Percentiles rank a stretch among this genome's conserved stretches.
phyloP scores from a whole-genome alignment of 2,113 vertebrate genomes.

The Esox niger region DNA sequence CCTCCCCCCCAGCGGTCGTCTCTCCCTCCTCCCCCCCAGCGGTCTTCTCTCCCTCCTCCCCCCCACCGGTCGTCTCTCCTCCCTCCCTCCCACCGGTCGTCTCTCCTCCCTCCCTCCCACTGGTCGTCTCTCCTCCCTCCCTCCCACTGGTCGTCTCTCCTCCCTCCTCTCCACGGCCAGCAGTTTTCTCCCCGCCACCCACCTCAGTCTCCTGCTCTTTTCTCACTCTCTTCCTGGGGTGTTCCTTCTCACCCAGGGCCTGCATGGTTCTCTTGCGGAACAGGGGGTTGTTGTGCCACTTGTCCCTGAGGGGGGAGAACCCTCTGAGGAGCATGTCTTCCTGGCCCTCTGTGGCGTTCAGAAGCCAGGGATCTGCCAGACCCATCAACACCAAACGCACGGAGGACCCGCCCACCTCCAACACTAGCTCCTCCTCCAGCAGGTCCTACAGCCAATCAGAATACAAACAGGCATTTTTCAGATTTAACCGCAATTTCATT shows the following conservation, averaged over 20 bases:
- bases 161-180: not conserved
- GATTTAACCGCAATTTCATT: too few species aligned
- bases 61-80: not conserved
- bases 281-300: conserved; percentile 32
- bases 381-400: conserved; percentile 51
- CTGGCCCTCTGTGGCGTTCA: conserved; percentile 31
- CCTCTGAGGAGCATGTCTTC: not conserved
- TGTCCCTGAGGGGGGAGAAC: not conserved
- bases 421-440: conserved; percentile 43
- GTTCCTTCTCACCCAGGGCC: not conserved
- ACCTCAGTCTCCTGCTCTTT: not conserved
- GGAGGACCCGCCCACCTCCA: conserved; percentile 42
- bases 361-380: conserved; percentile 58
- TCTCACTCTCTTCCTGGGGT: conserved; percentile 4
- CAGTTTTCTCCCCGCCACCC: not conserved
- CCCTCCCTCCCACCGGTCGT: not conserved
- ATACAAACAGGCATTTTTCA: not conserved
- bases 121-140: not conserved
- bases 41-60: not conserved
- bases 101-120: not conserved
- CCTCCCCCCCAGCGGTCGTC: too few species aligned
- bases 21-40: too few species aligned
- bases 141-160: not conserved
- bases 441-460: conserved; percentile 42
- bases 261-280: conserved; percentile 39